Conservation (phyloP, 2,113 vertebrate species). For the Cryptomyrus ogoouensis region DNA sequence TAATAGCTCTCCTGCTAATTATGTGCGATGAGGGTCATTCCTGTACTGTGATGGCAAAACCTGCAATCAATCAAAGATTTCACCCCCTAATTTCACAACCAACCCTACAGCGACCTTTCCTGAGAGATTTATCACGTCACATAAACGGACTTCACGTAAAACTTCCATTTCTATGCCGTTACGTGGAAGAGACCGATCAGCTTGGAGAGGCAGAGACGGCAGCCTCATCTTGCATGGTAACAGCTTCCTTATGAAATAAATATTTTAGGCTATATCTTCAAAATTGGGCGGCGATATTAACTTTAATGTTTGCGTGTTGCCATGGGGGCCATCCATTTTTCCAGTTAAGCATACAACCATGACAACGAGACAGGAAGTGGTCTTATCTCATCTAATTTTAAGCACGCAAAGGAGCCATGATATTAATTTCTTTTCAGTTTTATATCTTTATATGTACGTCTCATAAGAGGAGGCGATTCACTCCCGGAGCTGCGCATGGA, state of each 20-base stretch:
- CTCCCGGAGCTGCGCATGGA: background rate
- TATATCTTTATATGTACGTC: background rate
- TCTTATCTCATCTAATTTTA: constrained; percentile 3
- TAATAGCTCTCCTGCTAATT: background rate
- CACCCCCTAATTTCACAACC: background rate
- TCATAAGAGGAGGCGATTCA: background rate
- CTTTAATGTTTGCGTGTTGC: background rate
- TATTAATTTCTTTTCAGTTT: background rate
- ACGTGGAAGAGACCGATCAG: background rate
- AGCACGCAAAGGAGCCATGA: background rate
- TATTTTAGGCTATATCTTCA: background rate
- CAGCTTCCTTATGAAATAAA: background rate
- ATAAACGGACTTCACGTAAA: background rate
- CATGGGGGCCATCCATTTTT: background rate
- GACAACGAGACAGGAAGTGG: background rate
- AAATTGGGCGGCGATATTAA: background rate
- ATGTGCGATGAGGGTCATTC: background rate
- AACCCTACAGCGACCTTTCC: background rate
- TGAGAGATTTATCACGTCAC: background rate
- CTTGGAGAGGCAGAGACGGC: background rate
- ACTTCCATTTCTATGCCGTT: background rate
- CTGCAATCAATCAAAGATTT: background rate
- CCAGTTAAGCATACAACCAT: background rate
- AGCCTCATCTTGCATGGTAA: background rate
- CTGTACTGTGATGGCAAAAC: background rate